Percentiles rank a stretch among this genome's conserved stretches.
These are phyloP conservation scores for Morpho helenor DNA, from an alignment of 2,888 invertebrate species.

Conservation along the genomic window DNA sequence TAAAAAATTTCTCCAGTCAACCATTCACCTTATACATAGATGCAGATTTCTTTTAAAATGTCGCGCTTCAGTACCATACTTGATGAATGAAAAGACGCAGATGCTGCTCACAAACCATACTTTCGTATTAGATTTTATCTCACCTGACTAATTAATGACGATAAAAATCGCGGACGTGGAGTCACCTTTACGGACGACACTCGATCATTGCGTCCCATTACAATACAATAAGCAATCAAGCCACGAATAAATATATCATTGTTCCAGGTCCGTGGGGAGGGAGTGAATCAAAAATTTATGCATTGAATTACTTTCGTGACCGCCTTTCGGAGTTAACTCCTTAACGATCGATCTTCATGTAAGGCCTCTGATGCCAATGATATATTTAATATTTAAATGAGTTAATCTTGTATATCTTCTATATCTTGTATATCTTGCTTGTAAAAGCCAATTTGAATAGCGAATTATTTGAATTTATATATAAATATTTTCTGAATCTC, in stretches of 20 bases:
- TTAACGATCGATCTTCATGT: no score
- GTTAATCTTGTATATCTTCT: no score
- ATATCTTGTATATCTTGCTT: no score
- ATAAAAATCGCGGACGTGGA: constrained; percentile 21
- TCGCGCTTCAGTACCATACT: constrained; percentile 1
- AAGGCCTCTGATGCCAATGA: no score
- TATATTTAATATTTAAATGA: no score
- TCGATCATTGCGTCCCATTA: constrained; percentile 47
- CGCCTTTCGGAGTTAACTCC: neutral
- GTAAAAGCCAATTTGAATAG: no score
- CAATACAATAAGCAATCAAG: constrained; percentile 69
- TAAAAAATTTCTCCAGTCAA: no score
- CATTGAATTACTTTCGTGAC: constrained; percentile 1
- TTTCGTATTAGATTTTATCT: constrained; percentile 13
- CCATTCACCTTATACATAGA: no score
- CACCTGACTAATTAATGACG: constrained; percentile 16
- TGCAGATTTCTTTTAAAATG: constrained; percentile 3
- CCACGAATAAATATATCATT: constrained; percentile 35
- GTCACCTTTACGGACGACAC: constrained; percentile 26
- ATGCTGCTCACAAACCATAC: no score
- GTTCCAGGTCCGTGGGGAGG: constrained; percentile 8
- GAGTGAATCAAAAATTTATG: constrained; percentile 1
- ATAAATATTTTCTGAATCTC: no score
- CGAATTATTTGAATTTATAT: no score
- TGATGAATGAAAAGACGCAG: neutral